Percentiles rank a stretch among this genome's conserved stretches.
phyloP scores from a whole-genome alignment of 2,888 invertebrate genomes.

The Leptopilina drosophilae region DNA sequence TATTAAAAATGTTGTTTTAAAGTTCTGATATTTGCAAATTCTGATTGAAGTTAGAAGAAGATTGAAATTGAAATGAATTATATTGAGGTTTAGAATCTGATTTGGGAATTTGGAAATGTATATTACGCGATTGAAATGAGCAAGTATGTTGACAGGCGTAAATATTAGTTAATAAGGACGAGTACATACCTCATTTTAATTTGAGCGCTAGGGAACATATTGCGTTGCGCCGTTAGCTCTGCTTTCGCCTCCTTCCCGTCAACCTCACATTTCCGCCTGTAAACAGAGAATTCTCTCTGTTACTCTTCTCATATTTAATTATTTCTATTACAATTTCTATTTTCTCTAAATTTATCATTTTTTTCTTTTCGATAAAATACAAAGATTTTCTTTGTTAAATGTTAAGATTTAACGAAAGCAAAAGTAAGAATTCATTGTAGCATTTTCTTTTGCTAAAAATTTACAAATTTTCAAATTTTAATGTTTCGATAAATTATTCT shows the following conservation, averaged over 20 bases:
- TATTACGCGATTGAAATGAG: not conserved
- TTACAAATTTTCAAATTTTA: no score
- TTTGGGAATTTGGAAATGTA: not conserved
- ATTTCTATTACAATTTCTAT: not conserved
- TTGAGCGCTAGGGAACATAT: slow-evolving; percentile 77
- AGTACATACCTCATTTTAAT: slow-evolving; percentile 75
- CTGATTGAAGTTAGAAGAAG: no score
- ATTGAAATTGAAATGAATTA: no score
- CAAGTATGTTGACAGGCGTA: not conserved
- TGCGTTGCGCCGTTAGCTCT: slow-evolving; percentile 75
- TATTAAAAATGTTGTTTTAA: no score
- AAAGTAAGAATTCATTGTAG: no score
- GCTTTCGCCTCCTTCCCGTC: slow-evolving; percentile 75
- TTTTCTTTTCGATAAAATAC: no score
- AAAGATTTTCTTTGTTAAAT: no score
- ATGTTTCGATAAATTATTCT: no score
- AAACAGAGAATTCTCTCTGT: slow-evolving; percentile 60
- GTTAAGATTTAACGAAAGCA: no score
- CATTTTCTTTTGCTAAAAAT: no score
- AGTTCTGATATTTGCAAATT: no score
- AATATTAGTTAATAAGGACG: slow-evolving; percentile 26
- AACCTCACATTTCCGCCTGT: slow-evolving; percentile 76
- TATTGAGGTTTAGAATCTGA: not conserved
- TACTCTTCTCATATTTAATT: not conserved
- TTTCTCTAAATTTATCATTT: not conserved